Conservation (phyloP, 2,888 invertebrate genomes). For the Agrochola macilenta region DNA sequence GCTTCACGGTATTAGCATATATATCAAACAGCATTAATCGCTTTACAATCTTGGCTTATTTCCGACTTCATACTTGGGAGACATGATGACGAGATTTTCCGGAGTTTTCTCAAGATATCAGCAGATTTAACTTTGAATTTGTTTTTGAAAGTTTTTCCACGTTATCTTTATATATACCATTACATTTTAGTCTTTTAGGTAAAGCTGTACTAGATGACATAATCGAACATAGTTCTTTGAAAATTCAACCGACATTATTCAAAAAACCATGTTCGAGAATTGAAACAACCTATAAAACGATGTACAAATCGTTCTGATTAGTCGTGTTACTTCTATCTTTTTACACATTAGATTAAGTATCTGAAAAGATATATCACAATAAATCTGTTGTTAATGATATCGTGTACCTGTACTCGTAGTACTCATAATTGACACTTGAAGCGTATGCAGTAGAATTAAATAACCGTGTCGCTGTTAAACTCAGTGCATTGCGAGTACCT, state of each 20-base stretch:
- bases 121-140: neutral
- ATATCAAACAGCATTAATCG: conserved; percentile 39
- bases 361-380: conserved; percentile 13
- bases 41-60: conserved; percentile 45
- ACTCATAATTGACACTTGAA: conserved; percentile 53
- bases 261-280: conserved; percentile 6
- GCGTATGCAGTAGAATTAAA: conserved; percentile 47
- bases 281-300: neutral
- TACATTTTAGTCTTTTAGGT: neutral
- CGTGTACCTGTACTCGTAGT: conserved; percentile 21
- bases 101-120: conserved; percentile 16
- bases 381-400: conserved; percentile 27
- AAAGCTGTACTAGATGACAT: neutral
- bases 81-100: conserved; percentile 18
- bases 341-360: conserved; percentile 33
- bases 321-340: conserved; percentile 12
- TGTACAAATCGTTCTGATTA: conserved; percentile 17
- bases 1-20: conserved; percentile 27
- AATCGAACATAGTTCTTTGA: neutral
- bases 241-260: conserved; percentile 8
- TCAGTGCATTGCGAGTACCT: conserved; percentile 43
- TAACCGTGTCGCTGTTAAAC: conserved; percentile 56
- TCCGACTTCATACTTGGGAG: conserved; percentile 20
- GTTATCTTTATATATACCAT: neutral
- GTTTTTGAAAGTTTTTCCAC: conserved; percentile 14